Evolutionary conservation across 2,797 vertebrate species (phyloP).

Genomic region (Leptoclinus maculatus): DNA sequence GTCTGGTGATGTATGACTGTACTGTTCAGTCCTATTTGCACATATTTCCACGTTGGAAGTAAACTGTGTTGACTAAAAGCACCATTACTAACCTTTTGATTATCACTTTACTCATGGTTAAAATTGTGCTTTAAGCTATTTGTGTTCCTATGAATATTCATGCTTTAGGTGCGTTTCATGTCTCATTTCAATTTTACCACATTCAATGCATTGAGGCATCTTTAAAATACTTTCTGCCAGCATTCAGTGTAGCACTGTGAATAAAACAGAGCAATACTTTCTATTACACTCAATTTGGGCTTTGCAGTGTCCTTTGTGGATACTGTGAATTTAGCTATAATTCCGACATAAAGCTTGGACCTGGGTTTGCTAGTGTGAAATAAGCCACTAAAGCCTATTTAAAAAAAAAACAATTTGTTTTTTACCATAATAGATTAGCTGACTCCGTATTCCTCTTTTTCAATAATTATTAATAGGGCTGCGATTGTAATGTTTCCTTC

Average conservation of each 20-base stretch:
- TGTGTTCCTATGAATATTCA: constrained; percentile 18
- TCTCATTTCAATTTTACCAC: constrained; percentile 30
- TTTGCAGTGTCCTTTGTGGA: constrained; percentile 24
- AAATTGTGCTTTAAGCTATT: constrained; percentile 15
- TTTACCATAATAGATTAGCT: constrained; percentile 58
- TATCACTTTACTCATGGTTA: neutral
- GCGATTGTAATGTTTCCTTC: constrained; percentile 65
- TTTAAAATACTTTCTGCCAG: constrained; percentile 45
- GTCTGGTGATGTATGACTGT: constrained; percentile 39
- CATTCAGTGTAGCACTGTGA: constrained; percentile 30
- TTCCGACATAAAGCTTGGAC: constrained; percentile 14
- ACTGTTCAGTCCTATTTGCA: constrained; percentile 6
- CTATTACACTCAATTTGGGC: neutral
- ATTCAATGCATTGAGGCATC: constrained; percentile 33
- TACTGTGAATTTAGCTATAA: constrained; percentile 23
- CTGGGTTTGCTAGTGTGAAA: constrained; percentile 29
- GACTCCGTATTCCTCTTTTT: constrained; percentile 50
- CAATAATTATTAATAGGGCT: constrained; percentile 76
- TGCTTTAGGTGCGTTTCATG: constrained; percentile 24
- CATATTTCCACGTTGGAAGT: neutral
- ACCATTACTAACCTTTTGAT: constrained; percentile 19
- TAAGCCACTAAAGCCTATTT: constrained; percentile 39
- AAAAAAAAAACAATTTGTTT: constrained; percentile 36
- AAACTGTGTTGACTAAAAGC: constrained; percentile 1
- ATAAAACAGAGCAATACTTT: constrained; percentile 38